A percentile compares a stretch with the other conserved stretches of the same genome.
Conservation (phyloP, 1,140 invertebrate genomes). For the Lerema accius region DNA sequence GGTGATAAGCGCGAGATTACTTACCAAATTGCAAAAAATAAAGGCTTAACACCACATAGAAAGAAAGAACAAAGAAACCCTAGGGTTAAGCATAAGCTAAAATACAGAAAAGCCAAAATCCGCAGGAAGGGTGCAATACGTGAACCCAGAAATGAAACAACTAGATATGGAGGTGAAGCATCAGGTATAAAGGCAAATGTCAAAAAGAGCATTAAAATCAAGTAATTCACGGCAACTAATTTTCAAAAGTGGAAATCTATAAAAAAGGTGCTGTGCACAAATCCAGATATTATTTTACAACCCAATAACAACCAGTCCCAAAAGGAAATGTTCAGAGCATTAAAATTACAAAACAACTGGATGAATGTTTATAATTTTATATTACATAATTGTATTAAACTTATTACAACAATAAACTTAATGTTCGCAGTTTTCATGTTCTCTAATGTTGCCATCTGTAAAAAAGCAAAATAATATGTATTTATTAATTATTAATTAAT, state of each 20-base stretch:
- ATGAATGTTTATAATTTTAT: constrained; percentile 38
- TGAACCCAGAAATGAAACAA: constrained; percentile 89
- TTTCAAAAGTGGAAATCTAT: not conserved
- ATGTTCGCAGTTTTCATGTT: constrained; percentile 34
- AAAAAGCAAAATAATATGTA: constrained; percentile 45
- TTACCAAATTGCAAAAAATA: constrained; percentile 97
- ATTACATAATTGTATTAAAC: constrained; percentile 47
- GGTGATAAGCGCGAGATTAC: constrained; percentile 91
- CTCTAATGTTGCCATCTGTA: constrained; percentile 77
- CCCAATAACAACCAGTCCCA: constrained; percentile 86
- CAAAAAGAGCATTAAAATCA: constrained; percentile 93
- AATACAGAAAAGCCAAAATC: constrained; percentile 95
- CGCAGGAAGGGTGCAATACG: constrained; percentile 94
- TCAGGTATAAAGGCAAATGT: constrained; percentile 95
- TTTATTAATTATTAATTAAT: constrained; percentile 15
- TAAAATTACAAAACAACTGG: constrained; percentile 87
- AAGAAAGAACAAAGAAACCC: constrained; percentile 97
- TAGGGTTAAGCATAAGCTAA: constrained; percentile 95
- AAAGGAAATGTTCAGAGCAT: constrained; percentile 92
- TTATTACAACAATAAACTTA: constrained; percentile 60
- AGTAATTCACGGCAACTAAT: constrained; percentile 71
- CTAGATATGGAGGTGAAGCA: constrained; percentile 93
- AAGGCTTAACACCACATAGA: constrained; percentile 93
- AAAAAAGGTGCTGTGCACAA: not conserved
- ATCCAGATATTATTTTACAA: not conserved